These are phyloP conservation scores for Fragum whitleyi DNA, from an alignment of 2,888 invertebrate genomes.

Conservation along the genomic window DNA sequence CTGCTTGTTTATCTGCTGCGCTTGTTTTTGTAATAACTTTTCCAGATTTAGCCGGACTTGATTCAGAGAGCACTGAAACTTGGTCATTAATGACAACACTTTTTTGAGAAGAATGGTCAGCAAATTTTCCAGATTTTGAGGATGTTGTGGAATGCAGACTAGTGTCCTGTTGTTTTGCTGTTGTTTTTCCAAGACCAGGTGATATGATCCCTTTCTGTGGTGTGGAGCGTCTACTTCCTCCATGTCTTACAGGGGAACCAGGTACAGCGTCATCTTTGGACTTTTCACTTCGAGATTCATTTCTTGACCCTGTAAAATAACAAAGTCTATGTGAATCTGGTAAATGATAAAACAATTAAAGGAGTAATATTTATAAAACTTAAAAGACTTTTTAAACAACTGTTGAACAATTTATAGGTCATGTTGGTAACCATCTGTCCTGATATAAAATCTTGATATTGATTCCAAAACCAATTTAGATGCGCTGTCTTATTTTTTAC, in stretches of 20 bases:
- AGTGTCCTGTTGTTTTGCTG: constrained; percentile 22
- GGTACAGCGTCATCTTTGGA: background rate
- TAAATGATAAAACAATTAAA: too few species aligned
- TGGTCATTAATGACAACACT: constrained; percentile 12
- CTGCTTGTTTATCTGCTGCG: constrained; percentile 49
- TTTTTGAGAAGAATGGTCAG: constrained; percentile 34
- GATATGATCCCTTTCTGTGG: constrained; percentile 12
- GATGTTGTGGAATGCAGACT: constrained; percentile 20
- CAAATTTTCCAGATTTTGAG: constrained; percentile 34
- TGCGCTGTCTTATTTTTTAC: too few species aligned
- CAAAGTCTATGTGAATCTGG: too few species aligned
- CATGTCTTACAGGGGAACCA: background rate
- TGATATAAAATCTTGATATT: too few species aligned
- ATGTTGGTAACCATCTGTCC: too few species aligned
- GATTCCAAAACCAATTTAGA: too few species aligned
- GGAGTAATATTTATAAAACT: too few species aligned
- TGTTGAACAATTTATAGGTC: too few species aligned
- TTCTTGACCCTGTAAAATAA: constrained; percentile 20
- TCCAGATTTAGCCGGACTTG: background rate
- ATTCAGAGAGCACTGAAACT: constrained; percentile 5
- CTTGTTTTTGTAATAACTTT: background rate
- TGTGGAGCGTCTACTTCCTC: constrained; percentile 8
- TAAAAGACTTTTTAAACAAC: too few species aligned
- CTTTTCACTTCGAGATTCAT: background rate
- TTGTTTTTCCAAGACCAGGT: background rate